Base-by-base conservation (phyloP, 2,113 vertebrate species). In the Thunnus thynnus region DNA sequence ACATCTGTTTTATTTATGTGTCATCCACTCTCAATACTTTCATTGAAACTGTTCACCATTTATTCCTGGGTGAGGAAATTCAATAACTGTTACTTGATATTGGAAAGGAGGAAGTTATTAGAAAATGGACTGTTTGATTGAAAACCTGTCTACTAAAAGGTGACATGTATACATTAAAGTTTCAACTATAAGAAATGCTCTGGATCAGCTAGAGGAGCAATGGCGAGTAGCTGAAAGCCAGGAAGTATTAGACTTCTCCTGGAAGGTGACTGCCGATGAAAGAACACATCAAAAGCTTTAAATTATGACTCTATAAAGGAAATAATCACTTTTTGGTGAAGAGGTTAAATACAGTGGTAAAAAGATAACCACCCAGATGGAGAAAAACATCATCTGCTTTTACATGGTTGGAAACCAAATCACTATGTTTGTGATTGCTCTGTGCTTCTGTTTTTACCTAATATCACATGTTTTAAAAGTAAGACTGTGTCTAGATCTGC, bases 141-240 rank as follows among this genome's bases (percentile, higher is more conserved):
- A 56, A 72, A 68, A 69, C 3, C 22, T 60, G 18, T 61, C 18
- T 14, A n/a, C 22, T 80, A 16, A 60, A 68, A 7, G 51, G 60
- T 22, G 16, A 48, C n/a, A 68, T 10, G 48, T 22, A 17, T 0
- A 46, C 22, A 57, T 62, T 54, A 13, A 41, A 9, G 12, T 64
- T 46, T 74, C 1, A 36, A 3, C 1, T 32, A n/a, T 69, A 13
- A 65, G 36, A 27, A 50, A 46, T 16, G 47, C 60, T 72, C 46
- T 62, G 13, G 18, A 57, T 13, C 14, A 12, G 13, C 47, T 22
- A 52, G 9, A 61, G 14, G 1, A 5, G 3, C n/a, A 25, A 10
- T 41, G 20, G 20, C 66, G n/a, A 44, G 62, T 7, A 22, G 55
- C 13, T 55, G 20, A 61, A 46, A 56, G 48, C 25, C 12, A 72